phyloP scores from a whole-genome alignment of 2,888 invertebrate species.

The Agrotis clavis region DNA sequence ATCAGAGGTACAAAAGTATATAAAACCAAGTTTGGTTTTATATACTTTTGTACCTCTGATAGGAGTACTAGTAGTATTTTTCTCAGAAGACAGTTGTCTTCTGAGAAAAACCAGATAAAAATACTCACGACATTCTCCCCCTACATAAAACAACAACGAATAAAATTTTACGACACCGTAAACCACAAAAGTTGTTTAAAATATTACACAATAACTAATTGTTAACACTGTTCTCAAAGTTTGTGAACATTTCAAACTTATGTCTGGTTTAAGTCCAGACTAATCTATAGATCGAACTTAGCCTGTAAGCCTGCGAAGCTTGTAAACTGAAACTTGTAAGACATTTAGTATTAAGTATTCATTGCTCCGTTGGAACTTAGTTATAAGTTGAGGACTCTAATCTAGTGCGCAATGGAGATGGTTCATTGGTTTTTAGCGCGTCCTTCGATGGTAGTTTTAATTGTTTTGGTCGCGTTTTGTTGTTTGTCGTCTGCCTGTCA shows the following conservation, averaged over 20 bases:
- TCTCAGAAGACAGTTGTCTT: too few relatives aligned
- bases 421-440: conserved; percentile 35
- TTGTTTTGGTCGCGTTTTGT: conserved; percentile 1
- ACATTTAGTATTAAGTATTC: conserved; percentile 62
- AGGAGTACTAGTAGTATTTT: too few relatives aligned
- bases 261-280: conserved; percentile 39
- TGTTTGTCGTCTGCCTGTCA: neutral
- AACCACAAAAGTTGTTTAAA: conserved; percentile 37
- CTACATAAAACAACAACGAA: neutral
- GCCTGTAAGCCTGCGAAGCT: conserved; percentile 34
- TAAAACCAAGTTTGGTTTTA: too few relatives aligned
- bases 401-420: conserved; percentile 43
- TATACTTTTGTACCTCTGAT: too few relatives aligned
- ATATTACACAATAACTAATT: conserved; percentile 37
- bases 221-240: conserved; percentile 30
- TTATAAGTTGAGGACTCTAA: conserved; percentile 46
- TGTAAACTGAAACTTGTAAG: conserved; percentile 58
- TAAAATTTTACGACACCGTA: conserved; percentile 5
- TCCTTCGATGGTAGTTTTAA: neutral
- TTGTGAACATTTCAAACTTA: conserved; percentile 30
- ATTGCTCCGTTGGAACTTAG: conserved; percentile 51
- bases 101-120: too few relatives aligned
- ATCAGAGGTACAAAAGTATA: too few relatives aligned
- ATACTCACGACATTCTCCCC: neutral
- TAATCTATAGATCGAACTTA: conserved; percentile 59